Conservation (phyloP, 2,113 vertebrate species). For the Hymenochirus boettgeri region DNA sequence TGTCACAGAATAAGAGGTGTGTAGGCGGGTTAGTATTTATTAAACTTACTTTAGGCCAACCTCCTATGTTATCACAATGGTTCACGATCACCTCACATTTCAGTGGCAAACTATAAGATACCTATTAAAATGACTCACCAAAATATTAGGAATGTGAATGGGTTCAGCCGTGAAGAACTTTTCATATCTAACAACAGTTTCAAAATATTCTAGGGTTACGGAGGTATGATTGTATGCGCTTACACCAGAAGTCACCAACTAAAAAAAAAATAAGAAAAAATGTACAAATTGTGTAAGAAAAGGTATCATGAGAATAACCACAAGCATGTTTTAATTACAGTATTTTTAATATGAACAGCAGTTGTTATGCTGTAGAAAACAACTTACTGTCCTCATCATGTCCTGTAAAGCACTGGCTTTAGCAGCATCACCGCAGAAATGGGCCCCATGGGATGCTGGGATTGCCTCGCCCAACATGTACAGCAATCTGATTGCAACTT, state of each 20-base stretch:
- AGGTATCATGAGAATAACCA: too few species aligned
- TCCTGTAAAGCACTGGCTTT: slow-evolving; percentile 91
- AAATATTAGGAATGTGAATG: slow-evolving; percentile 87
- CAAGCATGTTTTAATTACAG: too few species aligned
- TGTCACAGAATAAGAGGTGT: too few species aligned
- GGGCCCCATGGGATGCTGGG: slow-evolving; percentile 89
- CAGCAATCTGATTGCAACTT: slow-evolving; percentile 88
- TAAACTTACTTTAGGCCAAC: too few species aligned
- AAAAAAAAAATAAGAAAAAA: slow-evolving; percentile 34
- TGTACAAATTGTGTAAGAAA: neutral
- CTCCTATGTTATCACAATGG: too few species aligned
- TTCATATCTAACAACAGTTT: slow-evolving; percentile 92
- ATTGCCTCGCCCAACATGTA: slow-evolving; percentile 97
- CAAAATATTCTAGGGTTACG: slow-evolving; percentile 93
- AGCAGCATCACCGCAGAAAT: slow-evolving; percentile 87
- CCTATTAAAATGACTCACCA: slow-evolving; percentile 78
- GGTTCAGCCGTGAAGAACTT: slow-evolving; percentile 95
- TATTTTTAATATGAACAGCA: too few species aligned
- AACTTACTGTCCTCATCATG: slow-evolving; percentile 93
- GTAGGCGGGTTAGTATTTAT: too few species aligned
- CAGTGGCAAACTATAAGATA: too few species aligned
- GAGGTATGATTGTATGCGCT: slow-evolving; percentile 90
- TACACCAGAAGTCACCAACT: slow-evolving; percentile 90
- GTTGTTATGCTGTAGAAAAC: neutral
- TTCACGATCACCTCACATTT: too few species aligned